Percentiles rank a stretch among this genome's conserved stretches.
Conservation (phyloP, 37 sponge, comb jelly and placozoan genomes). For the Diacarnus erythraeanus region DNA sequence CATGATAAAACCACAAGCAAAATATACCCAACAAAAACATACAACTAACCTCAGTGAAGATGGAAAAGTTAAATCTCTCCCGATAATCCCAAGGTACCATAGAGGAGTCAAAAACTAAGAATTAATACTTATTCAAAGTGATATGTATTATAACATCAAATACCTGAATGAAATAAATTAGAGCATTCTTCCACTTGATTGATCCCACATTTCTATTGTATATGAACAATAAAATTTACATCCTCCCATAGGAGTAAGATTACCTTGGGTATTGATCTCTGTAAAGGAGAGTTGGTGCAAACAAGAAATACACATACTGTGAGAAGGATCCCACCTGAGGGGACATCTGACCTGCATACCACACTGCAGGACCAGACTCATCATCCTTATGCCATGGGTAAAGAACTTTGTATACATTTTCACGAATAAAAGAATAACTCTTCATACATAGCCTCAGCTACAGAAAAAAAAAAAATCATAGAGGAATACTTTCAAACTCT, state of each 20-base stretch:
- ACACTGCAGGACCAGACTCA: constrained; percentile 58
- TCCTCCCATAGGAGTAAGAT: constrained; percentile 62
- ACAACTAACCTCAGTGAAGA: constrained; percentile 2
- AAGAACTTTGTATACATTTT: constrained; percentile 73
- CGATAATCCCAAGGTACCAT: constrained; percentile 8
- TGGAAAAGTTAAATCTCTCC: constrained; percentile 17
- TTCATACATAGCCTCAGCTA: constrained; percentile 73
- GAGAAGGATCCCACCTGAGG: constrained; percentile 63
- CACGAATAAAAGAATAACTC: constrained; percentile 72
- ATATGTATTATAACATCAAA: not conserved
- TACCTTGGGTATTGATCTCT: constrained; percentile 74
- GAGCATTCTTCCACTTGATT: constrained; percentile 15
- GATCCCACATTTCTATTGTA: constrained; percentile 14
- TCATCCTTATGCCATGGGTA: constrained; percentile 69
- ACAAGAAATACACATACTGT: constrained; percentile 74
- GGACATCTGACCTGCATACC: constrained; percentile 65
- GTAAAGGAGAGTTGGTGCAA: constrained; percentile 77
- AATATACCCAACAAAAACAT: no score
- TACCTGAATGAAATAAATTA: constrained; percentile 18
- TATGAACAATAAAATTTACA: constrained; percentile 50
- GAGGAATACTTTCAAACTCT: not conserved
- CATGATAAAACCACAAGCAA: no score
- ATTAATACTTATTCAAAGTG: not conserved
- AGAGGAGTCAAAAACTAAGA: constrained; percentile 12
- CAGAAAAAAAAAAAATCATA: not conserved